Evolutionary conservation across 2,113 vertebrate species (phyloP), one percentile per base, ranked within the genome.

Genomic region (Hystrix brachyura): DNA sequence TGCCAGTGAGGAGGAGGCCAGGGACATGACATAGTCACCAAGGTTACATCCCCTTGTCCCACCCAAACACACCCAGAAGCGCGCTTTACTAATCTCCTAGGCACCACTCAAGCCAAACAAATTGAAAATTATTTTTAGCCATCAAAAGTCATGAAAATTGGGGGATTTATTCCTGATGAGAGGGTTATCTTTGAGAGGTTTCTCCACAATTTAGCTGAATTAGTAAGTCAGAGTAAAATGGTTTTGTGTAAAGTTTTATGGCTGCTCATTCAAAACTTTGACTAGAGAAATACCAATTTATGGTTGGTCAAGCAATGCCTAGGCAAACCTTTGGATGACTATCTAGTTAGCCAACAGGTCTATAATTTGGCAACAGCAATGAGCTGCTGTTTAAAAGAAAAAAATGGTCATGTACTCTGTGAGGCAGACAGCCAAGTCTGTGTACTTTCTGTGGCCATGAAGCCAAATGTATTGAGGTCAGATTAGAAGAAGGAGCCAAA

Each of bases 351-450:
- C 59, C 69, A 87, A 64, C 5, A 87, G 21, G 12, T 64, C 65
- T 97, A 13, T 60, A 84, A 94, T 87, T 89, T 95, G 51, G 67
- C 12, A 94, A 91, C 18, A 80, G 62, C 76, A 67, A 76, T 71
- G 57, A 65, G 64, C 27, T 72, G 13, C 57, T 65, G 29, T 62
- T 67, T 0, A 38, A 55, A 21, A 38, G 48, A 71, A 83, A 62
- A 74, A 93, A 64, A 38, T 53, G 25, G 15, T 72, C 38, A 76
- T 32, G 14, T 74, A 74, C 12, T 14, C 2, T 85, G 51, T 86
- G 79, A 93, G 79, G 78, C 51, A 95, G 38, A 91, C 23, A 81
- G 15, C 29, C 29, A 29, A 51, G 10, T 27, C 46, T 78, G 53
- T 57, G 82, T 83, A 25, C 27, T 93, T 91, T 91, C 23, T 38